Conservation (phyloP, 2,113 vertebrate genomes). For the Pungitius pungitius region DNA sequence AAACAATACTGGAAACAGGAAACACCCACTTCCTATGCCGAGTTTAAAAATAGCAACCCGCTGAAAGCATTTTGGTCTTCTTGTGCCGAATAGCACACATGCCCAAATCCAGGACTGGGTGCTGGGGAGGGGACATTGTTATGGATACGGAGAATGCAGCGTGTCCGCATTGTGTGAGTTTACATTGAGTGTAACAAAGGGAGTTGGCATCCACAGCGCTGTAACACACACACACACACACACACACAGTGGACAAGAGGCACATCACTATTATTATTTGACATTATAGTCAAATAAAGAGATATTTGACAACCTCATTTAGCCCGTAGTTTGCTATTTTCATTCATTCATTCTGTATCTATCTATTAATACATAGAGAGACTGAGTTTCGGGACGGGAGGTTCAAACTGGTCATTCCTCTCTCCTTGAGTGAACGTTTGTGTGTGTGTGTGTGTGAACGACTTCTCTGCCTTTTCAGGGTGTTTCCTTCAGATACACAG, state of each 20-base stretch:
- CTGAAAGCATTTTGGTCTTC: conserved; percentile 29
- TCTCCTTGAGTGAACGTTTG: background rate
- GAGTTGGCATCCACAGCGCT: conserved; percentile 11
- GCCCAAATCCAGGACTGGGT: conserved; percentile 29
- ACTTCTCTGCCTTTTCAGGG: conserved; percentile 13
- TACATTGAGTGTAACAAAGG: conserved; percentile 17
- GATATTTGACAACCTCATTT: conserved; percentile 5
- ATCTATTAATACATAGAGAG: background rate
- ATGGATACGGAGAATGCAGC: conserved; percentile 38
- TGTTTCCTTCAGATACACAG: conserved; percentile 16
- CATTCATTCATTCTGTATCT: background rate
- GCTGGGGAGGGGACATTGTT: conserved; percentile 41
- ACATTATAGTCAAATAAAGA: conserved; percentile 17
- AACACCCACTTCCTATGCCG: conserved; percentile 72
- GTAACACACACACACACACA: conserved; percentile 5
- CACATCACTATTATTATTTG: conserved; percentile 15
- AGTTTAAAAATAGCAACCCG: conserved; percentile 68
- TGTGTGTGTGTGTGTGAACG: background rate
- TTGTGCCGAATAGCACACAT: conserved; percentile 33
- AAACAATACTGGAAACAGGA: conserved; percentile 73
- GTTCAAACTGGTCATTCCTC: background rate
- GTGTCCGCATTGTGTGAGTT: conserved; percentile 24
- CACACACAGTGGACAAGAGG: too few relatives aligned
- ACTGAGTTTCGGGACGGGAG: conserved; percentile 5
- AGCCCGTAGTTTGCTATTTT: conserved; percentile 48